phyloP scores from a whole-genome alignment of 2,888 invertebrate genomes.

The Ichneumoninae sp. region DNA sequence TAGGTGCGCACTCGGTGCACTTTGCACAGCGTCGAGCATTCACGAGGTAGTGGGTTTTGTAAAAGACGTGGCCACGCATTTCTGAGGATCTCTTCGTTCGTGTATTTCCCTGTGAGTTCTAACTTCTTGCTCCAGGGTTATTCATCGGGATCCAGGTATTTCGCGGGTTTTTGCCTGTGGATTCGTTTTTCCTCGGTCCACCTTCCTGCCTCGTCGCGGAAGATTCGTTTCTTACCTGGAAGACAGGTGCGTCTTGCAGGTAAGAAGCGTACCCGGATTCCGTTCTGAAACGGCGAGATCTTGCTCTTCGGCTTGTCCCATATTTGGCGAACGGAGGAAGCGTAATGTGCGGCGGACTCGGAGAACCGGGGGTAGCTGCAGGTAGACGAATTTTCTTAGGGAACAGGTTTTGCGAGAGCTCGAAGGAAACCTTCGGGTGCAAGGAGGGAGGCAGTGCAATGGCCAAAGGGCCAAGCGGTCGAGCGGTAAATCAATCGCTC shows the following conservation, averaged over 20 bases:
- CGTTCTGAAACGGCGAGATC: not conserved
- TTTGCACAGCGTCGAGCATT: not conserved
- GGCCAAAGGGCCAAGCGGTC: slow-evolving; percentile 18
- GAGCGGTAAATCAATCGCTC: slow-evolving; percentile 50
- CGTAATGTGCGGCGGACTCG: not conserved
- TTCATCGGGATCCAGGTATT: slow-evolving; percentile 1
- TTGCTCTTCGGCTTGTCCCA: not conserved
- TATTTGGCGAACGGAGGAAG: not conserved
- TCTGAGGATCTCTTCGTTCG: slow-evolving; percentile 4
- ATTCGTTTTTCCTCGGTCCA: slow-evolving; percentile 20
- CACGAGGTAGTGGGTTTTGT: not conserved
- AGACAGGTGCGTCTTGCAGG: slow-evolving; percentile 28
- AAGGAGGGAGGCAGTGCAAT: slow-evolving; percentile 2
- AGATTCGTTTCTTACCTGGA: slow-evolving; percentile 48
- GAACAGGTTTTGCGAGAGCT: slow-evolving; percentile 31
- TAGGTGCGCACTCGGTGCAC: slow-evolving; percentile 22
- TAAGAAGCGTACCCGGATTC: slow-evolving; percentile 35
- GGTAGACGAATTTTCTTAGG: slow-evolving; percentile 51
- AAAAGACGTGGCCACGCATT: slow-evolving; percentile 30
- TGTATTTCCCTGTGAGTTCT: no score
- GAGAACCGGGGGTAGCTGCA: slow-evolving; percentile 15
- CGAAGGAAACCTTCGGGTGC: not conserved
- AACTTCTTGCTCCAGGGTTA: slow-evolving; percentile 17
- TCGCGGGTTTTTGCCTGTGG: slow-evolving; percentile 10
- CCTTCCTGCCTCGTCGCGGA: not conserved